Conservation (phyloP, 30 jellyfish, hydroid and myxozoan species). For the Aurelia aurita complex sp. Pacific region DNA sequence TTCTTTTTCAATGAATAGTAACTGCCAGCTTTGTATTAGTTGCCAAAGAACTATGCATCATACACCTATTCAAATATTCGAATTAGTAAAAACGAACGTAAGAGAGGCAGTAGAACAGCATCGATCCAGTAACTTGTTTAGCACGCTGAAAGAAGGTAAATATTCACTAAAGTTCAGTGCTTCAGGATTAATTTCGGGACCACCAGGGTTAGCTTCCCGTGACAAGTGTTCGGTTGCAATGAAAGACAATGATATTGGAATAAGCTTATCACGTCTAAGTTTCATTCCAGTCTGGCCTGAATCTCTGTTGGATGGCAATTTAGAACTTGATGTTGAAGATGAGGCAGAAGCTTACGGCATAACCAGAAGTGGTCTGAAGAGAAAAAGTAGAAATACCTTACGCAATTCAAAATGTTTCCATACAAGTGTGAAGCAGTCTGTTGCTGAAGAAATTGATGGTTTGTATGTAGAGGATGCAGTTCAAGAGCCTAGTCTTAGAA, state of each 20-base stretch:
- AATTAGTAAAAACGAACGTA: not conserved
- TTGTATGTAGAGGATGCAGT: no score
- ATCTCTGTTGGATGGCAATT: not conserved
- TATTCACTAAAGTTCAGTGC: not conserved
- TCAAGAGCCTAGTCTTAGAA: no score
- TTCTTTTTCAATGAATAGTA: no score
- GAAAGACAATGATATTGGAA: not conserved
- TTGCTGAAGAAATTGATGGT: no score
- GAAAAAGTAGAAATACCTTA: no score
- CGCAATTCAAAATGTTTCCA: no score
- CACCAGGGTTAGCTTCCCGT: no score
- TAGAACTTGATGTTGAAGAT: not conserved
- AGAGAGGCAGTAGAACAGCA: not conserved
- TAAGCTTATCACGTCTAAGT: not conserved
- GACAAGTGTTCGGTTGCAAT: not conserved
- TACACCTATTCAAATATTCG: not conserved
- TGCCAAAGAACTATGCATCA: no score
- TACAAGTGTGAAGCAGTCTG: no score
- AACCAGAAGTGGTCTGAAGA: no score
- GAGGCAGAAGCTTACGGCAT: not conserved
- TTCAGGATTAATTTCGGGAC: not conserved
- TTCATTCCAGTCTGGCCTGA: constrained; percentile 1
- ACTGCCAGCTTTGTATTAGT: no score
- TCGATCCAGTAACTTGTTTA: not conserved
- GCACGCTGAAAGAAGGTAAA: not conserved